Evolutionary conservation across 2,888 invertebrate genomes (phyloP).

Genomic region (Melikaiella ostensackeni): DNA sequence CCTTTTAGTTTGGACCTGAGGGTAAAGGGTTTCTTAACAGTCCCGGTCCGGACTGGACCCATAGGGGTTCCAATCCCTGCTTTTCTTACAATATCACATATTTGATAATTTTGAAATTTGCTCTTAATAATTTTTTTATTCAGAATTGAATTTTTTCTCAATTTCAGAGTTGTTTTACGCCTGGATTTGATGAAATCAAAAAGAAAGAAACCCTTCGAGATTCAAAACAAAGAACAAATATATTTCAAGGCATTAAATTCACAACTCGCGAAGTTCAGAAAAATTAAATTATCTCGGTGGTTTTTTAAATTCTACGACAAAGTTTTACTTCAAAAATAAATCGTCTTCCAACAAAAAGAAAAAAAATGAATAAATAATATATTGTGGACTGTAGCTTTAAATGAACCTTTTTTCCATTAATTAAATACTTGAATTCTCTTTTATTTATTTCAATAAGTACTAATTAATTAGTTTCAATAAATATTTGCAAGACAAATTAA

Average conservation of each 20-base stretch:
- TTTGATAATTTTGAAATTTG: background rate
- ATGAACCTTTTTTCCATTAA: no score
- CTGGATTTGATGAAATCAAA: background rate
- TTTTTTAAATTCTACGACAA: background rate
- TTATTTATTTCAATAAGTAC: no score
- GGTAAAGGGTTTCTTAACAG: no score
- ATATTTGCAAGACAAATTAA: no score
- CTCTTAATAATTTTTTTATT: background rate
- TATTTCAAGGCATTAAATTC: background rate
- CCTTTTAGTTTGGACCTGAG: no score
- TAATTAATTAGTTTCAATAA: no score
- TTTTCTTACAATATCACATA: no score
- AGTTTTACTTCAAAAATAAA: background rate
- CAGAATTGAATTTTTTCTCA: background rate
- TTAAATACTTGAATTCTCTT: no score
- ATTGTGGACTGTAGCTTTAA: no score
- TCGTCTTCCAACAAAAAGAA: background rate
- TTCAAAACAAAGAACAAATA: background rate
- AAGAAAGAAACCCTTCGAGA: background rate
- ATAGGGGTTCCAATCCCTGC: no score
- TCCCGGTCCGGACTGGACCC: no score
- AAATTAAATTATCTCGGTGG: background rate
- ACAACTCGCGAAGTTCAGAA: background rate
- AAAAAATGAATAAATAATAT: background rate
- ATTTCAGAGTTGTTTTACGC: background rate